A percentile compares a stretch with the other conserved stretches of the same genome.
Conservation (phyloP, 2,797 vertebrate genomes). For the Sebastes steindachneri region DNA sequence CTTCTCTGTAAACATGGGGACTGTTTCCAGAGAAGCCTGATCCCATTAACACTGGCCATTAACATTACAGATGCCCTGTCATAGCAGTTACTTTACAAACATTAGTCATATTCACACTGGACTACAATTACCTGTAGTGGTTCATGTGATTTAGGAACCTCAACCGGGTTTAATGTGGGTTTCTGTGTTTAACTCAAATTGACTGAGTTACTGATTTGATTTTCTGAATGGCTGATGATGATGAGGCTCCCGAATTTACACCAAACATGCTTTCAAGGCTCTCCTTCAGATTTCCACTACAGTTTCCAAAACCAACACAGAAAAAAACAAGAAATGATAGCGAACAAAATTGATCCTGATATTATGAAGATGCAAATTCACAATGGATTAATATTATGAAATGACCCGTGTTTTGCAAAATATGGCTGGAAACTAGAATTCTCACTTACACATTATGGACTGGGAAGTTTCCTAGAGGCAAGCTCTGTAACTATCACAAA, state of each 20-base stretch:
- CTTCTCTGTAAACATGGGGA: conserved; percentile 1
- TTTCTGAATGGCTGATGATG: background rate
- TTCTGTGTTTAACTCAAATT: background rate
- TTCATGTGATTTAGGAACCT: conserved; percentile 15
- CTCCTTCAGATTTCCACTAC: background rate
- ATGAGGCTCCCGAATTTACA: background rate
- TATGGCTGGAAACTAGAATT: background rate
- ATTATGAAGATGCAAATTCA: background rate
- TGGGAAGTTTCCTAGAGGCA: background rate
- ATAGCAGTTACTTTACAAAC: conserved; percentile 23
- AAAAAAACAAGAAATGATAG: background rate
- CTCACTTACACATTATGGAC: background rate
- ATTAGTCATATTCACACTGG: conserved; percentile 44
- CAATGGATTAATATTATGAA: background rate
- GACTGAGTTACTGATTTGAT: background rate
- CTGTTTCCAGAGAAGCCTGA: conserved; percentile 35
- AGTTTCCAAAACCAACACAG: background rate
- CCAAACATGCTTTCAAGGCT: background rate
- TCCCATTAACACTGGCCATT: conserved; percentile 62
- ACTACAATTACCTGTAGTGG: background rate
- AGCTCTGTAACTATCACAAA: background rate
- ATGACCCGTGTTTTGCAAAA: background rate
- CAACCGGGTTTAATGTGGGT: background rate
- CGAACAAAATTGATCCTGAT: background rate
- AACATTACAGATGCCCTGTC: conserved; percentile 63